phyloP scores from a whole-genome alignment of 2,797 vertebrate genomes.

The Scleropages formosus region DNA sequence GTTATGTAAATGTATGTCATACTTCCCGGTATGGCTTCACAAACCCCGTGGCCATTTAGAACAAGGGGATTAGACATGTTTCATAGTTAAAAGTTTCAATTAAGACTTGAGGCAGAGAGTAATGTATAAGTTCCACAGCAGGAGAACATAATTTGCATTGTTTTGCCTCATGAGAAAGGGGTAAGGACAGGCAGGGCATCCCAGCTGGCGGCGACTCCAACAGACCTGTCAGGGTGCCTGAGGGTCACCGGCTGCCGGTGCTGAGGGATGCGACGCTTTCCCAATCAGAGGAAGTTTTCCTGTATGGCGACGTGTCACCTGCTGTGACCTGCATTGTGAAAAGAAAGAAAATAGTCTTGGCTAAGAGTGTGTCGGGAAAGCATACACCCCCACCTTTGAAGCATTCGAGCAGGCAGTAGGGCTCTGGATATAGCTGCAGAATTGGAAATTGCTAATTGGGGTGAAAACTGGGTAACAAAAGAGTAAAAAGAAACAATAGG shows the following conservation, averaged over 20 bases:
- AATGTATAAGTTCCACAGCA: slow-evolving; percentile 1
- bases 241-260: not conserved
- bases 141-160: slow-evolving; percentile 13
- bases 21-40: not conserved
- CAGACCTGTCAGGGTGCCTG: not conserved
- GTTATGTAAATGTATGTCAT: slow-evolving; percentile 3
- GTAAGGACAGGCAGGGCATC: not conserved
- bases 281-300: slow-evolving; percentile 7
- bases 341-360: not conserved
- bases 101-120: slow-evolving; percentile 12
- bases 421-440: not conserved
- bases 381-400: not conserved
- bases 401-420: not conserved
- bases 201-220: not conserved
- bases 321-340: not conserved
- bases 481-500: no score
- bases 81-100: slow-evolving; percentile 13
- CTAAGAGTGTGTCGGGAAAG: not conserved
- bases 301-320: not conserved
- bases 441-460: slow-evolving; percentile 14
- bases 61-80: not conserved
- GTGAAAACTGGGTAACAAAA: not conserved
- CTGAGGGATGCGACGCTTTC: not conserved
- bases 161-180: not conserved
- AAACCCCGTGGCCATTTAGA: not conserved